These are phyloP conservation scores for Oostethus manadensis DNA, from an alignment of 2,113 vertebrate genomes.

Conservation along the genomic window DNA sequence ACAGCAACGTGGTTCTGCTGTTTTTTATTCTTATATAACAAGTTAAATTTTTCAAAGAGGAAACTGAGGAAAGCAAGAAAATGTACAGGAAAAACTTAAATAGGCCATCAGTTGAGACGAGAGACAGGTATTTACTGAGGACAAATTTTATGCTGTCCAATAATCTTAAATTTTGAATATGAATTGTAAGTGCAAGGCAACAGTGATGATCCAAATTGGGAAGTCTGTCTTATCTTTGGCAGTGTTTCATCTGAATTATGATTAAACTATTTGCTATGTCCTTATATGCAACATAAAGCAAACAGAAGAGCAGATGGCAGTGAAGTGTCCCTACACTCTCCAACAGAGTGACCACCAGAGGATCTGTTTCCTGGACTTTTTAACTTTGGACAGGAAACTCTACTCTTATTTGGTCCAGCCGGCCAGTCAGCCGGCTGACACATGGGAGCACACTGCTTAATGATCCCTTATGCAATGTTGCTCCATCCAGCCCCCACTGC, in stretches of 20 bases:
- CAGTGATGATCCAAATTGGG: no score
- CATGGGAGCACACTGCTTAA: constrained; percentile 34
- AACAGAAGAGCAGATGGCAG: no score
- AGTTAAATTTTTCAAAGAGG: neutral
- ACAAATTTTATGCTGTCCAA: no score
- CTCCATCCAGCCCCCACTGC: constrained; percentile 58
- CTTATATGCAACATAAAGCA: no score
- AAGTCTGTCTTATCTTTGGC: no score
- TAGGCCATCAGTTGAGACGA: no score
- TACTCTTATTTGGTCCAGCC: constrained; percentile 32
- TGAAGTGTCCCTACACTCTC: no score
- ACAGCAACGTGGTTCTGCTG: neutral
- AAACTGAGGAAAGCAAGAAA: neutral
- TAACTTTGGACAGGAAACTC: constrained; percentile 59
- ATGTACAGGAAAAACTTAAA: neutral
- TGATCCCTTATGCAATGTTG: constrained; percentile 47
- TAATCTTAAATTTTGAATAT: no score
- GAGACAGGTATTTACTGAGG: no score
- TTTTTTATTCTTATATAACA: neutral
- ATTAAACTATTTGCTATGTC: no score
- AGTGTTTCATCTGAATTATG: no score
- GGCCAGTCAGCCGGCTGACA: constrained; percentile 33
- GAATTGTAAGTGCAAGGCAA: no score
- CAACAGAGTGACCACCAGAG: constrained; percentile 1
- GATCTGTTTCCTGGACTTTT: constrained; percentile 45